Base-by-base conservation (phyloP, 2,888 invertebrate genomes). In the Xestia xanthographa region DNA sequence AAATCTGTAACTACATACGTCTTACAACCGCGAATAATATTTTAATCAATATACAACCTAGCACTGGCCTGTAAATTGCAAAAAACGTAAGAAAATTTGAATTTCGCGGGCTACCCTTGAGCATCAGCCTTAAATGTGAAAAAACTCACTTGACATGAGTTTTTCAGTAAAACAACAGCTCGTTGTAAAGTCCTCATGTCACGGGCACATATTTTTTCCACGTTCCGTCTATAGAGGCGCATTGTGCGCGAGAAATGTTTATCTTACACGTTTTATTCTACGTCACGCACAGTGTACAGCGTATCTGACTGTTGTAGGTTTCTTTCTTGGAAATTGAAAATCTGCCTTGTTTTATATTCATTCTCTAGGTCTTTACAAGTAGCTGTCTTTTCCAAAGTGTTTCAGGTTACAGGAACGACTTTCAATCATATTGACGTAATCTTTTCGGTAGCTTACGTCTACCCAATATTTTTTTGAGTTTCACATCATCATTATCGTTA, bases 191-290 rank as follows among this genome's bases (percentile, higher is more conserved):
- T 29, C 58, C 62, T 62, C 63, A 67, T 63, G 80, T 86, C 86
- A 78, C 1, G 43, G 20, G 50, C 85, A 86, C 20, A 58, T 26
- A 66, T 79, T 85, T 81, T 86, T 86, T 79, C 71, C 80, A 62
- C 68, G 66, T 67, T 71, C 9, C 20, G 14, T 48, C 60, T 45
- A 43, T 72, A 72, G 48, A 73, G 68, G 72, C 48, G 60, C 72
- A 83, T 75, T 86, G 77, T 80, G 58, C 34, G 62, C 29, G 48
- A 26, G 74, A 63, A 78, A 83, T 75, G 84, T 83, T 80, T 86
- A 85, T 86, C 84, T 84, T 78, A 45, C 75, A 80, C 72, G 74
- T 76, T 80, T 76, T 70, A 53, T 82, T n/a, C n/a, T n/a, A 20
- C 17, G 84, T 84, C 86, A 84, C 66, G 70, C 76, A 75, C 85